Evolutionary conservation across 2,888 invertebrate species (phyloP).

Genomic region (Eutolmus rufibarbis): DNA sequence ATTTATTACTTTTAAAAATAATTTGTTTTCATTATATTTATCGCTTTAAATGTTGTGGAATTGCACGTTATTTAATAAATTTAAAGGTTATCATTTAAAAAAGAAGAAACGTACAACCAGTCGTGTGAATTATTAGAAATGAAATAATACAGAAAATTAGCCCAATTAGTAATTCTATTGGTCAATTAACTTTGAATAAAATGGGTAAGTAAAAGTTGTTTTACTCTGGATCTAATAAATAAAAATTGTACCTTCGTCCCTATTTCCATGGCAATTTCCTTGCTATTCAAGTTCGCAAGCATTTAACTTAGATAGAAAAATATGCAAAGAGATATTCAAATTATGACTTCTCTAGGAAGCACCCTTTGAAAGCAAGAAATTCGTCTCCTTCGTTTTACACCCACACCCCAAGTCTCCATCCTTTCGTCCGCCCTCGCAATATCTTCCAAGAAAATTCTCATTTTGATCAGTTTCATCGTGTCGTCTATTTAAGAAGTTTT

Average conservation of each 20-base stretch:
- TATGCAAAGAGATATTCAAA: not conserved
- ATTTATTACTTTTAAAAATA: not conserved
- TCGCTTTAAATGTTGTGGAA: constrained; percentile 7
- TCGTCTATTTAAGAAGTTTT: not conserved
- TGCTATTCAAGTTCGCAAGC: not conserved
- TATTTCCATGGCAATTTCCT: not conserved
- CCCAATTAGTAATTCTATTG: not conserved
- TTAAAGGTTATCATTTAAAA: not conserved
- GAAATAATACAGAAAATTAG: not conserved
- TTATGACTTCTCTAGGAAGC: not conserved
- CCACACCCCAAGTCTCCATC: no score
- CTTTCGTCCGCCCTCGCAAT: not conserved
- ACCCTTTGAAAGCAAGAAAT: not conserved
- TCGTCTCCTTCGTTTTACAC: not conserved
- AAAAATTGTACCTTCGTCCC: not conserved
- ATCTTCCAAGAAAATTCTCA: not conserved
- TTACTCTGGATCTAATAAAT: not conserved
- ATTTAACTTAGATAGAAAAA: not conserved
- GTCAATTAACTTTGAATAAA: not conserved
- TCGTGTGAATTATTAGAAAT: not conserved
- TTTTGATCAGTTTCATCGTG: not conserved
- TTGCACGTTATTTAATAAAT: not conserved
- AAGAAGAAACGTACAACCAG: not conserved
- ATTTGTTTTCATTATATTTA: not conserved
- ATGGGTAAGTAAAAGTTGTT: not conserved